phyloP scores from a whole-genome alignment of 2,888 invertebrate species.

The Dryomyza anilis region DNA sequence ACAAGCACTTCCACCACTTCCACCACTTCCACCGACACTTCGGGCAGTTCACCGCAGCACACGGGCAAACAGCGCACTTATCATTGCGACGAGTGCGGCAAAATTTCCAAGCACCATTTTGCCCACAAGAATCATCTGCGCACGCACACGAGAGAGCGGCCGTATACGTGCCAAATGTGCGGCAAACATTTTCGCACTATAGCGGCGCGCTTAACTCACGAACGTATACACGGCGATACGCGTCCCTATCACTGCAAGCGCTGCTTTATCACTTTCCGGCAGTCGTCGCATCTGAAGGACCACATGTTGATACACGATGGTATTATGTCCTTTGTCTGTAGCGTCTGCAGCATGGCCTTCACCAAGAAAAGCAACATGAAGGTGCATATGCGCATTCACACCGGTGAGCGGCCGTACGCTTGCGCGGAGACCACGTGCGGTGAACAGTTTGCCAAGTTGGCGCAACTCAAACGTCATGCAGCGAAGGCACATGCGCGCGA shows the following conservation, averaged over 20 bases:
- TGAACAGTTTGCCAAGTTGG: conserved; percentile 33
- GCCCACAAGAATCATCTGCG: conserved; percentile 41
- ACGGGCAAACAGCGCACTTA: neutral
- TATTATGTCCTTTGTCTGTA: conserved; percentile 35
- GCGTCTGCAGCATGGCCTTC: conserved; percentile 39
- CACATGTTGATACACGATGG: conserved; percentile 40
- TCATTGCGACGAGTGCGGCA: conserved; percentile 36
- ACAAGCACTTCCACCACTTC: neutral
- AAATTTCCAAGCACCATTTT: conserved; percentile 37
- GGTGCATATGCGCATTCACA: conserved; percentile 39
- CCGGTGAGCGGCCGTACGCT: conserved; percentile 37
- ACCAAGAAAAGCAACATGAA: conserved; percentile 35
- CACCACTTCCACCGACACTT: conserved; percentile 10
- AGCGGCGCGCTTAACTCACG: conserved; percentile 37
- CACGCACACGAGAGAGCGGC: conserved; percentile 41
- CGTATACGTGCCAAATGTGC: conserved; percentile 38
- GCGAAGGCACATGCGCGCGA: conserved; percentile 26
- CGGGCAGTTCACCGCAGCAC: conserved; percentile 1
- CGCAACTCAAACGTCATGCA: conserved; percentile 37
- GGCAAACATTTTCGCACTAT: conserved; percentile 40
- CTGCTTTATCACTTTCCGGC: conserved; percentile 39
- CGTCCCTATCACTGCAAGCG: conserved; percentile 41
- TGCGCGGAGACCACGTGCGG: conserved; percentile 40
- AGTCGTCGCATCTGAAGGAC: conserved; percentile 39
- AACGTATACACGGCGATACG: conserved; percentile 39